Evolutionary conservation across 2,888 invertebrate genomes (phyloP), one percentile per base, ranked within the genome.

Genomic region (Thecocarcelia acutangulata): DNA sequence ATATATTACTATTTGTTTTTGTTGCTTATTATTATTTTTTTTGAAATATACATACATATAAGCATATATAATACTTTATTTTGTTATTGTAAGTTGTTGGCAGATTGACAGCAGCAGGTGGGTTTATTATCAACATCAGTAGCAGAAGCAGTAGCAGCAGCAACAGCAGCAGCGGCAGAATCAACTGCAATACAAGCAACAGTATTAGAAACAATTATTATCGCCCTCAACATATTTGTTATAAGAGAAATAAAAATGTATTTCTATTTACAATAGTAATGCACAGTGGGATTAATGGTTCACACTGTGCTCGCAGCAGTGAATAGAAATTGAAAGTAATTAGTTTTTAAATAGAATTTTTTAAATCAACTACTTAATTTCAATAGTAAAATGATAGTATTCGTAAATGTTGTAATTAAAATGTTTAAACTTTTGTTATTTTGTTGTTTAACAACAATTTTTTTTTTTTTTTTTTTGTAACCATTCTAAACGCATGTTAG

Each of bases 101-200:
- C 74, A 80, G 42, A 80, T 80, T 80, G 80, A 80, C 80, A 74
- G 69, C 69, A 63, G 80, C 80, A 80, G 80, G 80, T 80, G 74
- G 68, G 80, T 79, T 79, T 66, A 54, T 72, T 28, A 50, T 76
- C 24, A 56, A 42, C 61, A 69, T 21, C 42, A 19, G n/a, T 15
- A n/a, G 9, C 48, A 19, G 3, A 40, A 40, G 3, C 28, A 28
- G 6, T 46, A 46, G n/a, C 33, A 61, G 33, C 54, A 63, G 15
- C 46, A 37, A 5, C 9, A 52, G 1, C 11, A 13, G 24, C 42
- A 12, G 48, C 13, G 37, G 50, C 40, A 52, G 17, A n/a, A 44
- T 17, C 40, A 19, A 15, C 24, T 24, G 19, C n/a, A 52, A 64
- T 37, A n/a, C n/a, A n/a, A 44, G 11, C 40, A 19, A 15, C 24